Evolutionary conservation across 2,797 vertebrate genomes (phyloP), one percentile per base, ranked within the genome.

Genomic region (Poecilia wingei): DNA sequence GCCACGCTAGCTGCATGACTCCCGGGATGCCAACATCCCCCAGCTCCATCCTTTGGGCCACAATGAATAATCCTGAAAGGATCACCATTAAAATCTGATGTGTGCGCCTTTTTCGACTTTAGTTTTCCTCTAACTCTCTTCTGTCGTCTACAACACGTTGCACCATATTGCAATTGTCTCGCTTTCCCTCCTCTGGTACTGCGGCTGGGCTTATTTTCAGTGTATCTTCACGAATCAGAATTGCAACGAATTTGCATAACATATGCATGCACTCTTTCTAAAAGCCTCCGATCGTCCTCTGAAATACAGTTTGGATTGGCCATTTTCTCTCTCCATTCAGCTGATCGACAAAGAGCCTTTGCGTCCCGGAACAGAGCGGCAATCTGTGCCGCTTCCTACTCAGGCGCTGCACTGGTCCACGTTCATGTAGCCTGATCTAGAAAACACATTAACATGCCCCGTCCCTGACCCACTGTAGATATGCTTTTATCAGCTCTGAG

Each of bases 261-360:
- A 45, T 70, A 45, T 70, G 22, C 68, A 70, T 2, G 22, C 84
- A 79, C 43, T 64, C 81, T 68, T 82, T 79, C 79, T 73, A 45
- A 83, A 90, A 86, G 78, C 72, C 68, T 70, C 70, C 12, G 75
- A 76, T 84, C 82, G 77, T 85, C 86, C 79, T 88, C 80, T 85
- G 79, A 92, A 87, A 90, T 85, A 81, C 86, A 87, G 75, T 79
- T 81, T 87, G 89, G 86, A 90, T 89, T 85, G 81, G 76, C 77
- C 41, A 77, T 79, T 85, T 89, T 83, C 78, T 84, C 81, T 87
- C 81, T 87, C 49, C 31, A 77, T 87, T 84, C 84, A 80, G 84
- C 84, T 93, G 92, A 92, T 92, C 90, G 85, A 92, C 85, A 92
- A 93, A 93, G 90, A 72, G 75, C 79, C 79, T 86, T 91, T 87